Percentiles rank a stretch among this genome's conserved stretches.
Conservation (phyloP, 2,888 invertebrate genomes). For the Seira ritae region DNA sequence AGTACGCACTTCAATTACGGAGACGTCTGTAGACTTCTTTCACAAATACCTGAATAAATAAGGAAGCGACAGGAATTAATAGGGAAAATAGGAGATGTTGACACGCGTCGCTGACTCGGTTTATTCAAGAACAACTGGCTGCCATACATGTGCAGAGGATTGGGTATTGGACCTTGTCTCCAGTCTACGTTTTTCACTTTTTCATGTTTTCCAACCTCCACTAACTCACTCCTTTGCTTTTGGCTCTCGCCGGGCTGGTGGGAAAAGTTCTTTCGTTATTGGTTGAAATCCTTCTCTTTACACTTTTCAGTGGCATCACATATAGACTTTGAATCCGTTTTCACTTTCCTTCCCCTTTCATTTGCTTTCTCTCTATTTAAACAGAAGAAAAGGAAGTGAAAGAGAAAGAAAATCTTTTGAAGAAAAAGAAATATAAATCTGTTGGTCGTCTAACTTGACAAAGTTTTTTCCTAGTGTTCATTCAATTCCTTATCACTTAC, state of each 20-base stretch:
- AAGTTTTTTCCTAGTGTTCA: not conserved
- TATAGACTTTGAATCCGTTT: not conserved
- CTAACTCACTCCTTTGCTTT: too few relatives aligned
- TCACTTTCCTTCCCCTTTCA: slow-evolving; percentile 29
- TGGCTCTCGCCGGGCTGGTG: slow-evolving; percentile 34
- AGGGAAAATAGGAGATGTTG: too few relatives aligned
- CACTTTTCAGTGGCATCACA: slow-evolving; percentile 7
- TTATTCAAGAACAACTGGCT: too few relatives aligned
- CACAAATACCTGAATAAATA: too few relatives aligned
- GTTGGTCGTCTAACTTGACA: slow-evolving; percentile 11
- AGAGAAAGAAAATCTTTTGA: slow-evolving; percentile 13
- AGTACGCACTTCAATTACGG: too few relatives aligned
- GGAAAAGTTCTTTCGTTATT: slow-evolving; percentile 34
- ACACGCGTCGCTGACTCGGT: slow-evolving; percentile 52
- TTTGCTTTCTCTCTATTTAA: slow-evolving; percentile 13
- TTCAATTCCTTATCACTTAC: not conserved
- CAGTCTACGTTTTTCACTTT: too few relatives aligned
- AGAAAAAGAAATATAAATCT: slow-evolving; percentile 27
- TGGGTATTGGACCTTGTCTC: too few relatives aligned
- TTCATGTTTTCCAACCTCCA: too few relatives aligned
- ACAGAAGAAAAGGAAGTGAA: slow-evolving; percentile 23
- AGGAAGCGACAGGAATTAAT: slow-evolving; percentile 19
- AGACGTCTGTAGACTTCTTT: too few relatives aligned
- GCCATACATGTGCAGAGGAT: too few relatives aligned
- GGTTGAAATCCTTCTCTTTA: slow-evolving; percentile 30